Conservation (phyloP, 2,113 vertebrate genomes). For the Apteryx mantelli region DNA sequence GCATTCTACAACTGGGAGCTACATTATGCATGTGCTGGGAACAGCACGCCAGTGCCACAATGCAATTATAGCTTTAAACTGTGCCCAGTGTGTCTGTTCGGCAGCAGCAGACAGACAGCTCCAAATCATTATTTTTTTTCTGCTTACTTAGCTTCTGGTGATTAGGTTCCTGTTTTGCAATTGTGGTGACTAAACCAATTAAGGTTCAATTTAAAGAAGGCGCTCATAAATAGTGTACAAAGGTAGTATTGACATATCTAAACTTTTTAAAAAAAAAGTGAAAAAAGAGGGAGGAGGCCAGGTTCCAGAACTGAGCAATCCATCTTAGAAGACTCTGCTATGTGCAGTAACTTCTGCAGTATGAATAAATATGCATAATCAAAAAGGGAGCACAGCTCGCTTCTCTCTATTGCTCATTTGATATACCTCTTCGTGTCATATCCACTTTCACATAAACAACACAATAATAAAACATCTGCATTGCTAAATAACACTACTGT, state of each 20-base stretch:
- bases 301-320: conserved; percentile 61
- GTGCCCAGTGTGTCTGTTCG: conserved; percentile 30
- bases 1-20: conserved; percentile 64
- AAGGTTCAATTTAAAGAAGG: conserved; percentile 75
- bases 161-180: conserved; percentile 74
- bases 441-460: conserved; percentile 77
- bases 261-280: conserved; percentile 50
- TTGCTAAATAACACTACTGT: conserved; percentile 77
- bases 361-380: conserved; percentile 79
- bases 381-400: conserved; percentile 66
- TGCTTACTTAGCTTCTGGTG: conserved; percentile 63
- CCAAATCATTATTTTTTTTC: conserved; percentile 69
- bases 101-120: conserved; percentile 46
- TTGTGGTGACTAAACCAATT: conserved; percentile 75
- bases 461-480: conserved; percentile 77
- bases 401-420: conserved; percentile 71
- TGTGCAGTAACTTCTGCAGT: conserved; percentile 55
- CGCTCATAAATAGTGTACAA: conserved; percentile 76
- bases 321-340: conserved; percentile 68
- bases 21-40: conserved; percentile 66
- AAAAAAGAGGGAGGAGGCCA: neutral
- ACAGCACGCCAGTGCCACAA: conserved; percentile 66
- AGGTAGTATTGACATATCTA: conserved; percentile 67
- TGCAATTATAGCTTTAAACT: conserved; percentile 68
- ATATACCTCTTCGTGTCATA: conserved; percentile 74